phyloP scores from a whole-genome alignment of 2,113 vertebrate species.

The Chascanopsetta lugubris region DNA sequence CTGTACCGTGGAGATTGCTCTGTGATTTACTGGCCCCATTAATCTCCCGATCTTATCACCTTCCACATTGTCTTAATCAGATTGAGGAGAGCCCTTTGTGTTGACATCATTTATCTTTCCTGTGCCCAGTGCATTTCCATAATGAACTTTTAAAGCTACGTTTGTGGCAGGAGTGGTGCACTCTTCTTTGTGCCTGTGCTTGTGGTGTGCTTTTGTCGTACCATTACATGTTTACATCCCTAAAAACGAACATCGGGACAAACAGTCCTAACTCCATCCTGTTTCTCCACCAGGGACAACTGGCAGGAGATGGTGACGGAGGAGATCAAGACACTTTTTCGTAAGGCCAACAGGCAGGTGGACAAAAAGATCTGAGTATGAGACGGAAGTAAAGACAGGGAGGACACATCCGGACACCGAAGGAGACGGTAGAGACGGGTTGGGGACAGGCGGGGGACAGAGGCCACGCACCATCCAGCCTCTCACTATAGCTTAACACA shows the following conservation, averaged over 20 bases:
- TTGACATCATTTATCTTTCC: constrained; percentile 28
- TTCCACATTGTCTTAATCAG: constrained; percentile 57
- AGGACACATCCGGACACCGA: constrained; percentile 15
- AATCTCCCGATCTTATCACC: constrained; percentile 68
- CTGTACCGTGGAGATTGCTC: constrained; percentile 28
- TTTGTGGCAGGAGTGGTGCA: not conserved
- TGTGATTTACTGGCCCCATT: constrained; percentile 40
- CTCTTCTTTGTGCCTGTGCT: not conserved
- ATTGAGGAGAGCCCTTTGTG: constrained; percentile 39
- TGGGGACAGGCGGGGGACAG: constrained; percentile 38
- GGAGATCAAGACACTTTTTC: constrained; percentile 88
- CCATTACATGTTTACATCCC: not conserved
- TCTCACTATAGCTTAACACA: constrained; percentile 73
- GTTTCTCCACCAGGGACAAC: constrained; percentile 77
- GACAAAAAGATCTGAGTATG: constrained; percentile 75
- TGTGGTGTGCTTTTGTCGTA: not conserved
- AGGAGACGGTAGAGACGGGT: constrained; percentile 10
- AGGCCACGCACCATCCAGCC: constrained; percentile 50
- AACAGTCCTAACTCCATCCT: constrained; percentile 9
- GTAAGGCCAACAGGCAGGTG: constrained; percentile 77
- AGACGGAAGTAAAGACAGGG: constrained; percentile 23
- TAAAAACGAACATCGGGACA: not conserved
- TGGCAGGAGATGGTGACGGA: constrained; percentile 86
- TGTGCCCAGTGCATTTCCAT: constrained; percentile 10
- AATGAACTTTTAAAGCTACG: constrained; percentile 1